Evolutionary conservation across 2,113 vertebrate genomes (phyloP).

Genomic region (Scopus umbretta): DNA sequence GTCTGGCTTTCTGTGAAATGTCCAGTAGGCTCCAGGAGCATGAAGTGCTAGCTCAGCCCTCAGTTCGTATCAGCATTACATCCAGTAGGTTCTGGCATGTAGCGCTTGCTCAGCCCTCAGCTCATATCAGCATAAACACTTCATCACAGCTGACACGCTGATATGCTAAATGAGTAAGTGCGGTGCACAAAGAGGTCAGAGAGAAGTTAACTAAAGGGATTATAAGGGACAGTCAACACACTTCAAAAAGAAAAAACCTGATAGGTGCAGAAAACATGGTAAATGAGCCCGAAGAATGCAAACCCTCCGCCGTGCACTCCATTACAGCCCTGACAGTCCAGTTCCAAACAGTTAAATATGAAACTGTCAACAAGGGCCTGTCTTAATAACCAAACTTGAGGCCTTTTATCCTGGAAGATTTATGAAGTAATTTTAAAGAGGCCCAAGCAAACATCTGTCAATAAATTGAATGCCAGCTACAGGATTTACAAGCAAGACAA

Average conservation of each 20-base stretch:
- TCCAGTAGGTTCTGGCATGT: slow-evolving; percentile 32
- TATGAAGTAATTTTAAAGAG: slow-evolving; percentile 91
- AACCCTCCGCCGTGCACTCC: slow-evolving; percentile 5
- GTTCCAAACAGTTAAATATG: slow-evolving; percentile 79
- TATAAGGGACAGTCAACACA: slow-evolving; percentile 53
- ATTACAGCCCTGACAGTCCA: slow-evolving; percentile 51
- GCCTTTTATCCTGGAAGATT: slow-evolving; percentile 86
- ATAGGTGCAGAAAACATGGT: slow-evolving; percentile 17
- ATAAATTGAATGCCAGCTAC: slow-evolving; percentile 86
- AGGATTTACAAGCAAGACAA: slow-evolving; percentile 88
- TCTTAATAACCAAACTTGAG: slow-evolving; percentile 86
- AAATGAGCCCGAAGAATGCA: slow-evolving; percentile 1
- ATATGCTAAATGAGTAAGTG: slow-evolving; percentile 52
- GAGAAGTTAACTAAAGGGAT: slow-evolving; percentile 65
- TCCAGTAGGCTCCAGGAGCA: slow-evolving; percentile 29
- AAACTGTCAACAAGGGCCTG: slow-evolving; percentile 82
- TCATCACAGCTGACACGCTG: slow-evolving; percentile 65
- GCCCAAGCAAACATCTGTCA: slow-evolving; percentile 89
- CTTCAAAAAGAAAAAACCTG: slow-evolving; percentile 47
- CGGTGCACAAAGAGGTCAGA: slow-evolving; percentile 54
- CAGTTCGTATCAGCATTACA: slow-evolving; percentile 23
- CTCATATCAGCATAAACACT: slow-evolving; percentile 69
- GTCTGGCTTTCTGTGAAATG: slow-evolving; percentile 1
- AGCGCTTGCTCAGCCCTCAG: slow-evolving; percentile 53
- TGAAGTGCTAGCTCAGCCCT: slow-evolving; percentile 55